Evolutionary conservation across 2,113 vertebrate species (phyloP).

Genomic region (Ciconia maguari): DNA sequence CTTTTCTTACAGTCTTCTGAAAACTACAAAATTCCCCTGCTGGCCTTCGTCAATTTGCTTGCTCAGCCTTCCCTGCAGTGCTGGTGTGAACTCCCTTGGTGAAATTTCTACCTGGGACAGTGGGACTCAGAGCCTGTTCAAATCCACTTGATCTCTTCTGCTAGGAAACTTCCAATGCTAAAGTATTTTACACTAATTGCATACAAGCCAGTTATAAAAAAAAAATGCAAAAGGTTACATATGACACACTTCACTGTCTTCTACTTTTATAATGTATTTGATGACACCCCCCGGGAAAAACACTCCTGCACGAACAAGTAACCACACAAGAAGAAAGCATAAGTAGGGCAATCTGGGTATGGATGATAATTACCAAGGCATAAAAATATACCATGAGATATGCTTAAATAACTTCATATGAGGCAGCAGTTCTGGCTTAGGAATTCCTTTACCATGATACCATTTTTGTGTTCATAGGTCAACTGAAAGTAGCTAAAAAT

Average conservation of each 20-base stretch:
- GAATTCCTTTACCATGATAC: constrained; percentile 4
- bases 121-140: neutral
- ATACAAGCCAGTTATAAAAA: neutral
- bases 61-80: neutral
- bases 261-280: constrained; percentile 6
- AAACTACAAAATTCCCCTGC: neutral
- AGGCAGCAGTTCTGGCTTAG: neutral
- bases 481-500: neutral
- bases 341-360: constrained; percentile 24
- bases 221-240: neutral
- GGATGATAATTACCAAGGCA: neutral
- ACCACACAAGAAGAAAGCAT: neutral
- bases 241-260: neutral
- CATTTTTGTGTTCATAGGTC: neutral
- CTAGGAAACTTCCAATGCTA: neutral
- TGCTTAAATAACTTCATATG: neutral
- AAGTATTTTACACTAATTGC: neutral
- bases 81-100: neutral
- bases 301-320: constrained; percentile 25
- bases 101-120: neutral
- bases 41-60: neutral
- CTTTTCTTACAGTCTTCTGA: neutral
- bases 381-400: constrained; percentile 33
- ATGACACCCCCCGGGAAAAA: neutral
- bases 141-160: neutral